phyloP scores from a whole-genome alignment of 2,797 vertebrate species.

The Enteromius fasciolatus region DNA sequence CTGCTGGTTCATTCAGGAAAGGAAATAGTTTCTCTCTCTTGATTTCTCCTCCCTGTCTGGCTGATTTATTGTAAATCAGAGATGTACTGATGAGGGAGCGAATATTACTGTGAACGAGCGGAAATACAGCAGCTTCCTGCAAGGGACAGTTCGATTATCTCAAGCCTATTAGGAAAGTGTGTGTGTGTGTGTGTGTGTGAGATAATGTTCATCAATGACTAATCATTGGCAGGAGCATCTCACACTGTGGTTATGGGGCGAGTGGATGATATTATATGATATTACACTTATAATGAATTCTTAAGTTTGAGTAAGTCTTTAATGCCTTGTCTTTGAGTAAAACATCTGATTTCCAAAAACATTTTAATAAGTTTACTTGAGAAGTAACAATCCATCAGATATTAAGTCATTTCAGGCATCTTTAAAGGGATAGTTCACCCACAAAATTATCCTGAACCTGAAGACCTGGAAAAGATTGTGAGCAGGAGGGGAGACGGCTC shows the following conservation, averaged over 20 bases:
- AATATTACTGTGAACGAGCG: not conserved
- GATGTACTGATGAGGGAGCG: constrained; percentile 4
- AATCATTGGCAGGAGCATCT: constrained; percentile 35
- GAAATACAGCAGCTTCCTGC: not conserved
- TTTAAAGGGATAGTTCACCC: too few relatives aligned
- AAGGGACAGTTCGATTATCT: not conserved
- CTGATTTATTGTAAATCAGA: constrained; percentile 10
- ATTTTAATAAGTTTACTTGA: not conserved
- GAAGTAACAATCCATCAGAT: not conserved
- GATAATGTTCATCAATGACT: constrained; percentile 13
- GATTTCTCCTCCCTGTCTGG: not conserved
- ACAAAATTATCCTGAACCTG: not conserved
- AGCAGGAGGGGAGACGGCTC: not conserved
- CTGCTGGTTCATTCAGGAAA: not conserved
- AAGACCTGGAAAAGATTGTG: not conserved
- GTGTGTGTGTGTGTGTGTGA: not conserved
- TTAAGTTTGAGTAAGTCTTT: not conserved
- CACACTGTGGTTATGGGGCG: constrained; percentile 5
- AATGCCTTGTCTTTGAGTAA: not conserved
- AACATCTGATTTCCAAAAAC: not conserved
- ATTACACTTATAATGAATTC: too few relatives aligned
- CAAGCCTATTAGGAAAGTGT: not conserved
- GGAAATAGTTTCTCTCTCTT: not conserved
- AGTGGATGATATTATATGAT: not conserved
- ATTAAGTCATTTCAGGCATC: not conserved